Base-by-base conservation (phyloP, 2,797 vertebrate genomes). In the Synaphobranchus kaupii region DNA sequence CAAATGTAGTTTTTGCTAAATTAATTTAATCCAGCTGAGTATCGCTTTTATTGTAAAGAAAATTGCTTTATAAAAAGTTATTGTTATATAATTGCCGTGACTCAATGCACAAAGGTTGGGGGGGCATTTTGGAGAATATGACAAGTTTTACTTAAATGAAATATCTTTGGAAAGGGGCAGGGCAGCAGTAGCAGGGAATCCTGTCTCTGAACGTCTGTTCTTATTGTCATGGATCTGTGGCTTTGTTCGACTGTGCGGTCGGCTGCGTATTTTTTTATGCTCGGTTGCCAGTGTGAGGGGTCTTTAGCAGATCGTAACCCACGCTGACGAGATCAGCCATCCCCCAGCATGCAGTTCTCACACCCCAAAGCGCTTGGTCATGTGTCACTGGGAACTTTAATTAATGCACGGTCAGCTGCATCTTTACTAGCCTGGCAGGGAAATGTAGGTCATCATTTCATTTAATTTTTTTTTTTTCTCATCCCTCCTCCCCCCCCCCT, bases 161-260 rank as follows among this genome's bases (percentile, higher is more conserved):
- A 50, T 48, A 0, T 25, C 7, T 10, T 31, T 31, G 48, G 22
- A 10, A 52, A 0, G 1, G 56, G 91, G 94, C 95, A 2, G 2
- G 31, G 25, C 10, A 34, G 34, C 31, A 31, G 71, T 13, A 44
- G 15, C 15, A 4, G 13, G 34, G 3, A 13, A 10, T 44, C 71
- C 31, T 31, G 2, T 13, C 12, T 17, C 25, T 28, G 1, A 28
- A 28, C 13, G 25, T 20, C 3, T 68, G 66, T 25, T 25, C 22
- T 22, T 63, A 63, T 22, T 63, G 25, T 63, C n/a, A 31, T 10
- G 0, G 34, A 76, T 76, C 34, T 20, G 13, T 17, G 17, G 71
- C 71, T 20, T 39, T 44, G 34, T 20, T 4, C 17, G 71, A 44
- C 34, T 44, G 25, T 9, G 71, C 28, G 34, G 31, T 17, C 17